phyloP scores from a whole-genome alignment of 2,888 invertebrate genomes.

The Sarcophaga caerulescens region DNA sequence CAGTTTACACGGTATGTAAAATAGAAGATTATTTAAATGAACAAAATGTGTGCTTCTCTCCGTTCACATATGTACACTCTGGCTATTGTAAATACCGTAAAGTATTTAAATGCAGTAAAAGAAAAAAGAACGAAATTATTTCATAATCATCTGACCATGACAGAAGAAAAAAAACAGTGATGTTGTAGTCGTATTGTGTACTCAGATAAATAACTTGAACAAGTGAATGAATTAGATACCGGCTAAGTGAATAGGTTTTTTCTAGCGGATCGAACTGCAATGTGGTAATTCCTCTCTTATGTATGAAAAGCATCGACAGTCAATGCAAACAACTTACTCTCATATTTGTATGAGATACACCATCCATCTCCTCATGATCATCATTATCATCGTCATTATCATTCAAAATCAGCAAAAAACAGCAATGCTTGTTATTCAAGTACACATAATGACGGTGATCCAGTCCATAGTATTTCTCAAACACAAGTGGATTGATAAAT shows the following conservation, averaged over 20 bases:
- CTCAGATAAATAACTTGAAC: neutral
- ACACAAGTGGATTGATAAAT: slow-evolving; percentile 28
- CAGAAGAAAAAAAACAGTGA: slow-evolving; percentile 69
- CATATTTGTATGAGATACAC: neutral
- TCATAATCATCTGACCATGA: slow-evolving; percentile 75
- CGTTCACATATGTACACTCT: neutral
- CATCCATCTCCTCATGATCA: slow-evolving; percentile 2
- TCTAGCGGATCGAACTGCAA: slow-evolving; percentile 26
- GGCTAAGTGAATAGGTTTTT: neutral
- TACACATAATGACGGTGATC: slow-evolving; percentile 41
- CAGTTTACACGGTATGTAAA: slow-evolving; percentile 40
- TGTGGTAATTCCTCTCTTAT: slow-evolving; percentile 51
- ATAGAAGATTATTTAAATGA: slow-evolving; percentile 11
- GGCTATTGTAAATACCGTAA: neutral
- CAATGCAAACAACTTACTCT: slow-evolving; percentile 44
- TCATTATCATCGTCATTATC: slow-evolving; percentile 8
- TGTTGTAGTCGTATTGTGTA: neutral
- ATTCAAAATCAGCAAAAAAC: slow-evolving; percentile 16
- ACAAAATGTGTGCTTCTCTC: neutral
- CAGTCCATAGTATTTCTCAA: slow-evolving; percentile 34
- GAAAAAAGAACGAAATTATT: slow-evolving; percentile 11
- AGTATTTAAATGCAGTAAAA: neutral
- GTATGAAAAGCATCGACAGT: slow-evolving; percentile 67
- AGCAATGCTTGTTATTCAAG: neutral
- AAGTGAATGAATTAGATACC: neutral